phyloP scores from a whole-genome alignment of 1,140 invertebrate genomes.

The Drosophila paulistorum region DNA sequence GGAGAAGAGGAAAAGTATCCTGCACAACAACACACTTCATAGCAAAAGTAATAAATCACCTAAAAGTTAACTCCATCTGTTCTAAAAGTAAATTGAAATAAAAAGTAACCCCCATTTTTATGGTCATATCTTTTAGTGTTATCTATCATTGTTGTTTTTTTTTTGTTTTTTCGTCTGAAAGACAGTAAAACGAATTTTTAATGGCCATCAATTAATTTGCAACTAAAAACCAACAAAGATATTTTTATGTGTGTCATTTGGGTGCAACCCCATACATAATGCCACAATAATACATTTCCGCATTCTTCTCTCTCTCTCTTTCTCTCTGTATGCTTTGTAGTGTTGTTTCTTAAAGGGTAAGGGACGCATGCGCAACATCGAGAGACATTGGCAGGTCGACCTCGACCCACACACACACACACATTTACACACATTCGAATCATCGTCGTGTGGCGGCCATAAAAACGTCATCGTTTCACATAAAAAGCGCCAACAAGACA shows the following conservation, averaged over 20 bases:
- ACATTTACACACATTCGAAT: not conserved
- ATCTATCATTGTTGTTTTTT: constrained; percentile 19
- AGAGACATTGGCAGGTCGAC: not conserved
- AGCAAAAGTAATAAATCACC: not conserved
- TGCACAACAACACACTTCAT: too few relatives aligned
- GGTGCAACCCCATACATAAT: constrained; percentile 26
- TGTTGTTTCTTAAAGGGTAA: constrained; percentile 1
- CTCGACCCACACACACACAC: constrained; percentile 45
- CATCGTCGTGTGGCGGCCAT: constrained; percentile 59
- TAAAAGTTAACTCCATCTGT: not conserved
- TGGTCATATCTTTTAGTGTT: constrained; percentile 2
- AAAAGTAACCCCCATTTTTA: not conserved
- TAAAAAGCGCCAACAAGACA: constrained; percentile 33
- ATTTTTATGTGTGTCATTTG: constrained; percentile 52
- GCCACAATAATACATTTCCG: constrained; percentile 49
- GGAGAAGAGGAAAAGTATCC: too few relatives aligned
- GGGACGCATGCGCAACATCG: constrained; percentile 35
- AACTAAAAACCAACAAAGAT: constrained; percentile 14
- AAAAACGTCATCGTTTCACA: constrained; percentile 68
- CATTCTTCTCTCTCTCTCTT: constrained; percentile 36
- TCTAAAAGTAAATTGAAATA: not conserved
- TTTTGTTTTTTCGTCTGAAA: not conserved
- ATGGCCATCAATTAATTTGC: constrained; percentile 53
- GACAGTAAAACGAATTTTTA: constrained; percentile 50
- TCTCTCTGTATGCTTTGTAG: not conserved